Evolutionary conservation across 2,797 vertebrate genomes (phyloP).

Genomic region (Dryobates pubescens): DNA sequence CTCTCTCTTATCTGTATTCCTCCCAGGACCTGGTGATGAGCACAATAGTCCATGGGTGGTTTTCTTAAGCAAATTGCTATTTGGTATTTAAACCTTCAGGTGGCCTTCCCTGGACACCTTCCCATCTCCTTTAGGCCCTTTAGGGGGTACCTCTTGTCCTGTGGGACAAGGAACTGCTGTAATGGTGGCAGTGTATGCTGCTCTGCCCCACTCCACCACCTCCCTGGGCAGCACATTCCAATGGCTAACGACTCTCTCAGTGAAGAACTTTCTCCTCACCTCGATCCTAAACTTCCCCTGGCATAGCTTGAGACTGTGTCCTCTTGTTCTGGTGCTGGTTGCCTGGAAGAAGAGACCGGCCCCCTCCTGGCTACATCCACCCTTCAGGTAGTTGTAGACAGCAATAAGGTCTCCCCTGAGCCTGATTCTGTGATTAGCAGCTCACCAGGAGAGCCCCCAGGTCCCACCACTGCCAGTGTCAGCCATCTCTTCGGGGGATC

Average conservation of each 20-base stretch:
- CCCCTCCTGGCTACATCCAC: too few relatives aligned
- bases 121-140: not conserved
- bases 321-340: too few relatives aligned
- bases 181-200: fast-evolving
- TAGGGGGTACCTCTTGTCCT: not conserved
- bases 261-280: too few relatives aligned
- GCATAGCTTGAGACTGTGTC: too few relatives aligned
- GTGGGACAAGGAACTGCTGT: not conserved
- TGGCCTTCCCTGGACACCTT: not conserved
- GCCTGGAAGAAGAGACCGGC: too few relatives aligned
- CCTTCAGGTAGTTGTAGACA: too few relatives aligned
- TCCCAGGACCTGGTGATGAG: not conserved
- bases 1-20: not conserved
- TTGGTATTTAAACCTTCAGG: not conserved
- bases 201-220: not conserved
- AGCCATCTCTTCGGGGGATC: not conserved
- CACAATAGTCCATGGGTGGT: fast-evolving
- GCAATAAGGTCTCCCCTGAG: too few relatives aligned
- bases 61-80: not conserved
- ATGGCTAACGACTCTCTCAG: too few relatives aligned
- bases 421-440: too few relatives aligned
- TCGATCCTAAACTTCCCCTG: too few relatives aligned
- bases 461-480: fast-evolving
- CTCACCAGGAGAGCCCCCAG: not conserved
- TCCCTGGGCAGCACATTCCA: too few relatives aligned